These are phyloP conservation scores for Helicolenus hilgendorfi DNA, from an alignment of 2,797 vertebrate genomes.

Conservation along the genomic window DNA sequence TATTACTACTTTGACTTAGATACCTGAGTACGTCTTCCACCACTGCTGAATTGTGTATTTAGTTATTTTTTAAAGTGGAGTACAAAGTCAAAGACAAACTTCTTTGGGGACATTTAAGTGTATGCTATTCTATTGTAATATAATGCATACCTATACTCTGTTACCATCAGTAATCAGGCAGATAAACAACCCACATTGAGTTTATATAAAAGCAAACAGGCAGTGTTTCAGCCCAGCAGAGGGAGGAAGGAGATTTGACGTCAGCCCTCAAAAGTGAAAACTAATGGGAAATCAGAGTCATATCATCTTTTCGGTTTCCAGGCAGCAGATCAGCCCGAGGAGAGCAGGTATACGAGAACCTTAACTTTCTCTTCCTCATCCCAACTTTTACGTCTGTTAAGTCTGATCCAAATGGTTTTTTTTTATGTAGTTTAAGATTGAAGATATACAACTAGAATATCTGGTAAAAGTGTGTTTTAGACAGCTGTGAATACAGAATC, in stretches of 20 bases:
- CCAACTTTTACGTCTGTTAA: not conserved
- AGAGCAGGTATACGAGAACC: constrained; percentile 55
- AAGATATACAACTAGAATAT: not conserved
- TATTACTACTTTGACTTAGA: not conserved
- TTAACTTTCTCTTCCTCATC: constrained; percentile 15
- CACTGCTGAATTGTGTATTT: not conserved
- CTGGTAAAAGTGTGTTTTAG: not conserved
- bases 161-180: not conserved
- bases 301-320: constrained; percentile 11
- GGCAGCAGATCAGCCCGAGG: not conserved
- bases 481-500: not conserved
- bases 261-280: constrained; percentile 43
- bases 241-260: constrained; percentile 25
- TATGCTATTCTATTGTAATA: not conserved
- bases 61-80: not conserved
- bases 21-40: not conserved
- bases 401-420: not conserved
- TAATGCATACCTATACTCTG: not conserved
- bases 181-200: not conserved
- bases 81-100: not conserved
- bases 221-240: not conserved
- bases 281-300: constrained; percentile 11
- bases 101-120: not conserved
- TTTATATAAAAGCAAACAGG: not conserved
- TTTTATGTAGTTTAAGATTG: not conserved